Evolutionary conservation across 2,797 vertebrate species (phyloP), one percentile per base, ranked within the genome.

Genomic region (Limnodromus scolopaceus): DNA sequence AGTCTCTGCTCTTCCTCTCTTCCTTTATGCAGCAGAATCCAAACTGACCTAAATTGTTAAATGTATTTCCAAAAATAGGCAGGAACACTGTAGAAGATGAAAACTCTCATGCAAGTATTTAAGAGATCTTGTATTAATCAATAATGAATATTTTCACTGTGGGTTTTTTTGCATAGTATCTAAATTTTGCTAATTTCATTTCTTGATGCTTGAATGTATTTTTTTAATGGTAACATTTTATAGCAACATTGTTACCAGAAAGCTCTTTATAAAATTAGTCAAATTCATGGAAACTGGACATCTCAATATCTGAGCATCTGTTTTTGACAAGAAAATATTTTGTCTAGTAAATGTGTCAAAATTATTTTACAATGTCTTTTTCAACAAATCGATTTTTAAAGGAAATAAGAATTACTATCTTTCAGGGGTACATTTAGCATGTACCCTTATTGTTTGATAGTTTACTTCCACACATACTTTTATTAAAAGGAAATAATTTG

Each of bases 31-130:
- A 53, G 74, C 79, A 94, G 63, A 90, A 34, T 76, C 66, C 71
- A 82, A 93, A 92, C 68, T 87, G 94, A 70, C 55, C 94, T 68
- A 64, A 18, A 7, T 7, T 70, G 63, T 96, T 89, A 85, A 93
- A 75, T 3, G 22, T 89, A 71, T 15, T 89, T 93, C 68, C 89
- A 54, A 68, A 85, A 82, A 36, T 5, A 93, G 25, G 68, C 69
- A 63, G 85, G 32, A 96, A 87, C 69, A 65, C 58, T 41, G 55
- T 12, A 84, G 14, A 94, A 95, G 48, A 88, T 83, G 10, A 53
- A 89, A 81, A 66, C 49, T 41, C 70, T 16, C 16, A 60, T 3
- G 32, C 23, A 87, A 84, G 41, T 32, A 85, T 38, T 51, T 46
- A 48, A 16, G 17, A 43, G 24, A 39, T 32, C n/a, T 16, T 58